Conservation (phyloP, 2,888 invertebrate species). For the Drosophila kokeensis region DNA sequence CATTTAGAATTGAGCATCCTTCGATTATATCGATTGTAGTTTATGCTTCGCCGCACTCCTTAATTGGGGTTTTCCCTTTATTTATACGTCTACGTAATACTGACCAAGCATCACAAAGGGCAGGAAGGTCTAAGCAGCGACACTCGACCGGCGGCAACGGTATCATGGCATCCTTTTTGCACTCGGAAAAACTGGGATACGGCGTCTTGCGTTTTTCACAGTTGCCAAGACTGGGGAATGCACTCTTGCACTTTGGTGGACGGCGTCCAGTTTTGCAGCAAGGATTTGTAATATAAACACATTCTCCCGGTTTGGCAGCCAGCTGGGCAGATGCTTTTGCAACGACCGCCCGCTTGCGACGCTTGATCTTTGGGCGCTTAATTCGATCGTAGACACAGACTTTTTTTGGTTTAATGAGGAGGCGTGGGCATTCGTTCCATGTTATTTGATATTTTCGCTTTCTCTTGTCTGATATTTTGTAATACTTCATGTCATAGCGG, state of each 20-base stretch:
- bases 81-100: conserved; percentile 46
- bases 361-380: conserved; percentile 24
- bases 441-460: conserved; percentile 68
- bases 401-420: conserved; percentile 50
- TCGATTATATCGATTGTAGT: not conserved
- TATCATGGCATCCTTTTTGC: conserved; percentile 31
- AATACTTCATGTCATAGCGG: conserved; percentile 65
- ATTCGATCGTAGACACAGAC: conserved; percentile 44
- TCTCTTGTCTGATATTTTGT: conserved; percentile 52
- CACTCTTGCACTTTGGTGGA: conserved; percentile 52
- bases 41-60: conserved; percentile 58
- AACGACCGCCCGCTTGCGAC: conserved; percentile 20
- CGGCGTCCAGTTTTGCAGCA: conserved; percentile 53
- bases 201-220: conserved; percentile 56
- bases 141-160: conserved; percentile 44
- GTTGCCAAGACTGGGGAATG: conserved; percentile 1
- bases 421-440: conserved; percentile 66
- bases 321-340: not conserved
- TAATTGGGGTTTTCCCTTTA: conserved; percentile 7
- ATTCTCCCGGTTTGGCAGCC: not conserved
- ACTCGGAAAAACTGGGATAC: conserved; percentile 70
- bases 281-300: conserved; percentile 35
- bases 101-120: conserved; percentile 65
- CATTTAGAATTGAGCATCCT: not conserved
- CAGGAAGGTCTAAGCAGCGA: conserved; percentile 22